Evolutionary conservation across 2,888 invertebrate species (phyloP).

Genomic region (Sclerodermus sp.): DNA sequence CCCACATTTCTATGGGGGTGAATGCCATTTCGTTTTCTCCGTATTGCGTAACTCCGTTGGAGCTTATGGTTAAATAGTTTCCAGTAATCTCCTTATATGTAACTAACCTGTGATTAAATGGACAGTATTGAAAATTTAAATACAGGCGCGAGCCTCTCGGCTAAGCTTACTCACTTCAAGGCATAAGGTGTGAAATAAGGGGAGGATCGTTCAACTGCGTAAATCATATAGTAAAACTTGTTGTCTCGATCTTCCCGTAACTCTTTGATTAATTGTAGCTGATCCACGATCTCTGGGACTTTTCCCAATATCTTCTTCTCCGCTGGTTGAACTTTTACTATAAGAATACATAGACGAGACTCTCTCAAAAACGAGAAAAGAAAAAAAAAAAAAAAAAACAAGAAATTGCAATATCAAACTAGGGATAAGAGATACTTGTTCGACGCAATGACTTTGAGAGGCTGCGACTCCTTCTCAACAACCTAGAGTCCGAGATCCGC

Average conservation of each 20-base stretch:
- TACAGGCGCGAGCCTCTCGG: too few relatives aligned
- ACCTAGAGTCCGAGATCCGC: too few relatives aligned
- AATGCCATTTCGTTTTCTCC: constrained; percentile 74
- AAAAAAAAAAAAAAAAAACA: not conserved
- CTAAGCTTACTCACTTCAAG: constrained; percentile 63
- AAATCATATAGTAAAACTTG: constrained; percentile 76
- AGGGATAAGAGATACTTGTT: too few relatives aligned
- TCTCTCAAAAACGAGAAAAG: too few relatives aligned
- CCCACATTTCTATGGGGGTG: constrained; percentile 78
- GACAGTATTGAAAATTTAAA: too few relatives aligned
- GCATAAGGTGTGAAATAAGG: constrained; percentile 77
- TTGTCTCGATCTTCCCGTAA: constrained; percentile 63
- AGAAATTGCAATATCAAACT: not conserved
- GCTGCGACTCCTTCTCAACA: too few relatives aligned
- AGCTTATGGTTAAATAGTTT: constrained; percentile 77
- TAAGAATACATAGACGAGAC: too few relatives aligned
- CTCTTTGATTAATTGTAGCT: constrained; percentile 58
- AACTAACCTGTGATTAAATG: constrained; percentile 70
- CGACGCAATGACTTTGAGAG: too few relatives aligned
- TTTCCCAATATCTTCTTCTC: not conserved
- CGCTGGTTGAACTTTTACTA: constrained; percentile 15
- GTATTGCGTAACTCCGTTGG: constrained; percentile 80
- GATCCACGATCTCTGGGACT: constrained; percentile 52
- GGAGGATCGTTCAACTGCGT: constrained; percentile 72
- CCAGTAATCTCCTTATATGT: constrained; percentile 71